Evolutionary conservation across 92 coral and sea anemone genomes (phyloP), one percentile per base, ranked within the genome.

Genomic region (Actinernus sp.): DNA sequence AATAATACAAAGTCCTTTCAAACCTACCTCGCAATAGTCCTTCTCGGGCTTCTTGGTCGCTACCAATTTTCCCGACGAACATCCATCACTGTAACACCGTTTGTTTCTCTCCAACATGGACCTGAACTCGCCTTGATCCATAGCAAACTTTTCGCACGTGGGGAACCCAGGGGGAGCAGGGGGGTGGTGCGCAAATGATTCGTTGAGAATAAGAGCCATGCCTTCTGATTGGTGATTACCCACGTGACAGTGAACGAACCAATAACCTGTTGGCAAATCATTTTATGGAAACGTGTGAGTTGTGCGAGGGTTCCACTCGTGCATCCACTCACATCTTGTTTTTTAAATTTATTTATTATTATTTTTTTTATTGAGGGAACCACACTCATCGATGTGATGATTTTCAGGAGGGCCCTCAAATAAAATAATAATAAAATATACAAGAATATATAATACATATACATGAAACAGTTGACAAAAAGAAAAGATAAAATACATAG

Each of bases 201-300:
- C 86, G 25, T 79, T 71, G 31, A 85, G 50, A 12, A 79, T 81
- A 23, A 79, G 14, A 9, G 78, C 92, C 92, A 85, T 85, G 34
- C 92, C 92, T 31, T 65, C 63, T 25, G 61, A 25, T 27, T 64
- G 82, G 37, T 86, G 92, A 22, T 51, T 25, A 11, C 83, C 93
- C 44, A 81, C 78, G 78, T 87, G 93, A 67, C 93, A 87, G 67
- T 87, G 92, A 25, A 86, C 67, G 31, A 79, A 68, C 87, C 92
- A 86, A 65, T 68, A 86, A 37, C 92, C 92, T 0, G 17, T 11
- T n/a, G n/a, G n/a, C n/a, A n/a, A n/a, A n/a, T n/a, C n/a, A n/a
- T n/a, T n/a, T n/a, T n/a, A n/a, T n/a, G n/a, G n/a, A n/a, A n/a
- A n/a, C n/a, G n/a, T n/a, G n/a, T n/a, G n/a, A n/a, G n/a, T n/a